Evolutionary conservation across 2,797 vertebrate genomes (phyloP).

Genomic region (Adelosebastes latens): DNA sequence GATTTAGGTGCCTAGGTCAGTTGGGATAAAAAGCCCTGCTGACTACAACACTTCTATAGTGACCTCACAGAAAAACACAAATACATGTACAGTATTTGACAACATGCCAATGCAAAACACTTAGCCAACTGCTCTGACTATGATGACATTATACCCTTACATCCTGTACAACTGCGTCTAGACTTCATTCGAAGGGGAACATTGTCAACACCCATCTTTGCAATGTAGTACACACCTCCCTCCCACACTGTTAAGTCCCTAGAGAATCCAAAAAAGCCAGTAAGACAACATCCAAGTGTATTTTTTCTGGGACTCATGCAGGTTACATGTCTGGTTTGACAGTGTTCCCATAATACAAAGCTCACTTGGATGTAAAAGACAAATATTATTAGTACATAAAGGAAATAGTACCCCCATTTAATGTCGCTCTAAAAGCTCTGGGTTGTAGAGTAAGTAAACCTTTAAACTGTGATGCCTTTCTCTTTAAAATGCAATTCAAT

Average conservation of each 20-base stretch:
- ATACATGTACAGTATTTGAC: background rate
- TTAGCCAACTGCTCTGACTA: background rate
- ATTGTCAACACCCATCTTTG: slow-evolving; percentile 13
- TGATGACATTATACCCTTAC: background rate
- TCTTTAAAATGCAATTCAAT: slow-evolving; percentile 22
- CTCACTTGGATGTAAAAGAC: slow-evolving; percentile 28
- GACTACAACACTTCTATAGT: slow-evolving; percentile 6
- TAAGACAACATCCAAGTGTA: slow-evolving; percentile 17
- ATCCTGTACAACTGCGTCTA: background rate
- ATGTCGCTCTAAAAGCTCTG: background rate
- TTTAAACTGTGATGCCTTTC: background rate
- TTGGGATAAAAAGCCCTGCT: slow-evolving; percentile 11
- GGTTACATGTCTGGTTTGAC: slow-evolving; percentile 40
- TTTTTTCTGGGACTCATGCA: slow-evolving; percentile 18
- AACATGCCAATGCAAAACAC: background rate
- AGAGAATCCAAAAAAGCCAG: background rate
- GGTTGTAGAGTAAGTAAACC: background rate
- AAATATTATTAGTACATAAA: slow-evolving; percentile 36
- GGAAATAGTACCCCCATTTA: background rate
- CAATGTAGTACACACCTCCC: background rate
- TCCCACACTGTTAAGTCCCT: slow-evolving; percentile 3
- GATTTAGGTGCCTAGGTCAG: slow-evolving; percentile 28
- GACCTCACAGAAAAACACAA: slow-evolving; percentile 24
- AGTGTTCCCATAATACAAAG: slow-evolving; percentile 22
- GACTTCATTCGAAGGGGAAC: slow-evolving; percentile 15